Evolutionary conservation across 1,140 invertebrate genomes (phyloP).

Genomic region (Drosophila sturtevanti): DNA sequence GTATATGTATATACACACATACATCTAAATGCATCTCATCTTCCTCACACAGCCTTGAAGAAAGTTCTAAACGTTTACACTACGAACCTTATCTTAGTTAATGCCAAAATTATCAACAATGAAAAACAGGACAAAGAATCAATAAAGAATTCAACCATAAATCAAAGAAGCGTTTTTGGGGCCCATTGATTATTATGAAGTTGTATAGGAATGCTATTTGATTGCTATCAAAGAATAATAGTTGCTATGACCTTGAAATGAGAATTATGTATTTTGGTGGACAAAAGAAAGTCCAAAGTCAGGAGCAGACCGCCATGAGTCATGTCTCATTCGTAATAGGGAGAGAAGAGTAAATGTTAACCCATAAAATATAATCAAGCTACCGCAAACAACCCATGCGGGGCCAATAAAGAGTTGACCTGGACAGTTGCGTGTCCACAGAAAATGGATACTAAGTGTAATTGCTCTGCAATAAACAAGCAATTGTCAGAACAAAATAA

Average conservation of each 20-base stretch:
- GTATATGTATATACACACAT: neutral
- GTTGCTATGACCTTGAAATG: constrained; percentile 34
- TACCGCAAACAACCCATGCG: constrained; percentile 10
- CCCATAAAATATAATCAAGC: neutral
- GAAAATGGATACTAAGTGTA: constrained; percentile 26
- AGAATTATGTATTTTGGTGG: constrained; percentile 35
- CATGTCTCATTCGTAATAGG: neutral
- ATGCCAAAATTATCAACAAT: too few relatives aligned
- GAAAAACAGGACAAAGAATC: neutral
- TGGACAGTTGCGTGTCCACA: constrained; percentile 45
- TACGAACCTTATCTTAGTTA: too few relatives aligned
- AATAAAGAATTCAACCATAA: constrained; percentile 5
- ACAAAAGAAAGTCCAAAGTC: constrained; percentile 15
- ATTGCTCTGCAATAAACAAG: constrained; percentile 55
- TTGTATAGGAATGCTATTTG: neutral
- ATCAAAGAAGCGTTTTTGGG: constrained; percentile 18
- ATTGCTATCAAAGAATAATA: constrained; percentile 24
- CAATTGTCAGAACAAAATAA: constrained; percentile 38
- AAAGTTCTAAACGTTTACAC: too few relatives aligned
- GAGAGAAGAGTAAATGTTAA: neutral
- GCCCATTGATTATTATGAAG: constrained; percentile 30
- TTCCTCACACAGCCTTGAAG: neutral
- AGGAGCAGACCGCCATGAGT: constrained; percentile 3
- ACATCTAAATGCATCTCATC: constrained; percentile 43
- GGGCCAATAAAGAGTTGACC: neutral